Conservation (phyloP, 2,113 vertebrate species). For the Lagenorhynchus albirostris region DNA sequence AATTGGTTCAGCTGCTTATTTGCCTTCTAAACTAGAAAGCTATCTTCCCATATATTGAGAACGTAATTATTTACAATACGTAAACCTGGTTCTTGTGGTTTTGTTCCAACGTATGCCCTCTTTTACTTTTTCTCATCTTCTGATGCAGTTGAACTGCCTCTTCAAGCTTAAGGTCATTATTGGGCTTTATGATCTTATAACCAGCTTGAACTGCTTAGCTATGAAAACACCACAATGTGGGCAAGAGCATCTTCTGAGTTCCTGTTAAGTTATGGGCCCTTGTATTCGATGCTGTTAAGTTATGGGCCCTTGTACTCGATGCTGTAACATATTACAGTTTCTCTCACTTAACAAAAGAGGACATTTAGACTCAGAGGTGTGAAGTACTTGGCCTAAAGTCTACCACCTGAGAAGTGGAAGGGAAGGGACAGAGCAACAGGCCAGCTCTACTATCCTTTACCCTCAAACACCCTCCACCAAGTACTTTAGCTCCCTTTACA, state of each 20-base stretch:
- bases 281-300: neutral
- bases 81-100: neutral
- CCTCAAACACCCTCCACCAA: neutral
- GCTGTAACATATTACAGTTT: neutral
- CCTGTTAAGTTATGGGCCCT: neutral
- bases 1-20: neutral
- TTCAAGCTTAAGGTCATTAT: neutral
- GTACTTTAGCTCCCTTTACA: neutral
- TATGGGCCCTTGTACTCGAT: neutral
- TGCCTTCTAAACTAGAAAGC: neutral
- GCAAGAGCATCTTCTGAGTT: neutral
- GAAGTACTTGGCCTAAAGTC: neutral
- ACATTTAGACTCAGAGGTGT: neutral
- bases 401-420: neutral
- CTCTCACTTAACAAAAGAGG: neutral
- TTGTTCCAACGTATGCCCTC: neutral
- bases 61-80: neutral
- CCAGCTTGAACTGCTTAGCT: neutral
- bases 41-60: neutral
- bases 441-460: neutral
- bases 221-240: neutral
- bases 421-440: neutral
- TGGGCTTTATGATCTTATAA: neutral
- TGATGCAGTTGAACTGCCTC: neutral
- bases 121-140: neutral